These are phyloP conservation scores for Plodia interpunctella DNA, from an alignment of 1,140 invertebrate species.

Conservation along the genomic window DNA sequence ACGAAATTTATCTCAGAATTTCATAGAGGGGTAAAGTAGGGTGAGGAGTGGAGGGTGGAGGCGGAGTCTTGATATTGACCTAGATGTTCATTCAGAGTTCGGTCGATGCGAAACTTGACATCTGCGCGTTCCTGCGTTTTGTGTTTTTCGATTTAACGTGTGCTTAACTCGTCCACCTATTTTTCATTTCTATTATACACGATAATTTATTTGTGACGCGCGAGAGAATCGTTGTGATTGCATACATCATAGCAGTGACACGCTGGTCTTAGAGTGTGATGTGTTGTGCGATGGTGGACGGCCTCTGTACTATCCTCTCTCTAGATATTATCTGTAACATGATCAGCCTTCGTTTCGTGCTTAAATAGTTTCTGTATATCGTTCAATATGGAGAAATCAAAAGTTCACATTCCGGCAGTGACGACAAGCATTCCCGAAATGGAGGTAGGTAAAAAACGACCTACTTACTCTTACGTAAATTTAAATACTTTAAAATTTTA, in stretches of 20 bases:
- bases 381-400: conserved; percentile 35
- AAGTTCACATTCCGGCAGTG: conserved; percentile 45
- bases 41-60: conserved; percentile 39
- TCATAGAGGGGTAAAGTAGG: conserved; percentile 38
- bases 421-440: conserved; percentile 50
- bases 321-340: conserved; percentile 34
- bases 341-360: conserved; percentile 21
- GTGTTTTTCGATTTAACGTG: conserved; percentile 64
- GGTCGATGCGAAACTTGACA: conserved; percentile 75
- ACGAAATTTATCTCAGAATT: conserved; percentile 55
- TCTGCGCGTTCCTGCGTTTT: conserved; percentile 73
- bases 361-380: conserved; percentile 28
- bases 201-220: conserved; percentile 9
- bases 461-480: conserved; percentile 30
- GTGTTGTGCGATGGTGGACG: conserved; percentile 37
- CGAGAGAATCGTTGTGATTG: neutral
- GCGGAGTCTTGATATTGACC: conserved; percentile 73
- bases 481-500: too few species aligned
- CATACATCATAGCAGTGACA: neutral
- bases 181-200: conserved; percentile 34
- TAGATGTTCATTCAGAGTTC: conserved; percentile 76
- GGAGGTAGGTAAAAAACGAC: conserved; percentile 56
- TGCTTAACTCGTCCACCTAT: conserved; percentile 37
- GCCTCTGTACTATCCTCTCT: conserved; percentile 28
- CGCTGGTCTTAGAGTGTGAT: conserved; percentile 29